These are phyloP conservation scores for Peromyscus maniculatus DNA, from an alignment of 2,113 vertebrate genomes.

Conservation along the genomic window DNA sequence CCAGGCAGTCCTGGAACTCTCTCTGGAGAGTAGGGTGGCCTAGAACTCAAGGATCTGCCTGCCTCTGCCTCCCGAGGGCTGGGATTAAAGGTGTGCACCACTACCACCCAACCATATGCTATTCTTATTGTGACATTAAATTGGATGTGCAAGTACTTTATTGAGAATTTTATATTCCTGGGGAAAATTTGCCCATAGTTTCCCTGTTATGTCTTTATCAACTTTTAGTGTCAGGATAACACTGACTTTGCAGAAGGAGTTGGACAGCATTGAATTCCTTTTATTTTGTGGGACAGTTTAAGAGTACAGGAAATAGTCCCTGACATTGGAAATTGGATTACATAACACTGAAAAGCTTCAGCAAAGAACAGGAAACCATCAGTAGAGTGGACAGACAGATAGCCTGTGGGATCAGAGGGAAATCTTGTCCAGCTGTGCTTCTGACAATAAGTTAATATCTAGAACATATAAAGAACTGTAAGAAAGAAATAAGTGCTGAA, in stretches of 20 bases:
- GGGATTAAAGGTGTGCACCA: neutral
- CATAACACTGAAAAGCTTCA: neutral
- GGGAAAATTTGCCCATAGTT: neutral
- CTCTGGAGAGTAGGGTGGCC: neutral
- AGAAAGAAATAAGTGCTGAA: neutral
- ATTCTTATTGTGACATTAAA: neutral
- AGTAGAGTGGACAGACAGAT: no score
- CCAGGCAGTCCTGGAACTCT: neutral
- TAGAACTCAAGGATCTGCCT: neutral
- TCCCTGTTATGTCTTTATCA: neutral
- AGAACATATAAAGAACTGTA: neutral
- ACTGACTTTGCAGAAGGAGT: neutral
- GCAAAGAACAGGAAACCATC: neutral
- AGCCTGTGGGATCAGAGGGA: neutral
- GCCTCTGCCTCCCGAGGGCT: neutral
- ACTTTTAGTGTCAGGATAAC: neutral
- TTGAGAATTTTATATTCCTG: neutral
- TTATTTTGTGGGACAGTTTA: neutral
- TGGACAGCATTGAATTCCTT: neutral
- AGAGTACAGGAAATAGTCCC: neutral
- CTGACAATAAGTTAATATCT: neutral
- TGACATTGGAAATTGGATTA: neutral
- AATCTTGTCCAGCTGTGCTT: neutral
- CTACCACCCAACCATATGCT: neutral
- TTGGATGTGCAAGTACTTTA: neutral